Evolutionary conservation across 2,888 invertebrate species (phyloP), one percentile per base, ranked within the genome.

Genomic region (Salticus scenicus): DNA sequence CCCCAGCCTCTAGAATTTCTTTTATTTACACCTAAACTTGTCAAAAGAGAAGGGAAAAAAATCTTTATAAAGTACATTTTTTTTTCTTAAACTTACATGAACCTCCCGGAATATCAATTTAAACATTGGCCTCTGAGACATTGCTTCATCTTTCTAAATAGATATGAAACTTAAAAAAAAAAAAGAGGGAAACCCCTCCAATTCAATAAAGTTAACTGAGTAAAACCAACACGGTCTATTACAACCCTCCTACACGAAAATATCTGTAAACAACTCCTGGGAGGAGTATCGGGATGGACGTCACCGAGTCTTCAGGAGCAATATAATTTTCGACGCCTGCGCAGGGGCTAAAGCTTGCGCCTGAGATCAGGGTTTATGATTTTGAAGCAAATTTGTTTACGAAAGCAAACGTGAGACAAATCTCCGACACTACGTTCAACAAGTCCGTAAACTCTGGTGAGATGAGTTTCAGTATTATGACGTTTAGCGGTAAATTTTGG

Each of bases 261-360:
- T 17, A 66, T 66, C 66, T 20, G 31, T 66, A 66, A 66, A 66
- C 30, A 66, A 31, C 10, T 12, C n/a, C n/a, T 66, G 12, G 63
- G 70, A 30, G 78, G 78, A 41, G 78, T 78, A 71, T 42, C 78
- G 70, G 10, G 14, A 41, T 17, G 37, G 63, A 41, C 17, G 78
- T 78, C 70, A 66, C 42, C 1, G 51, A 67, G 76, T 69, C 67
- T 67, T 42, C 10, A 24, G 66, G 66, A 31, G 66, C 17, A 31
- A 31, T 4, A 31, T 14, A 31, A 63, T 63, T 63, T 27, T n/a
- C 24, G 41, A 47, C 69, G 77, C 69, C 17, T 69, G 77, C 77
- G 77, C 77, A 42, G 51, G 24, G 31, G 33, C 33, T 67, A 77
- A 47, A 37, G 67, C 41, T 66, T 1, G 27, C 24, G 27, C 17